Evolutionary conservation across 1,140 invertebrate species (phyloP).

Genomic region (Stenopsyche tienmushanensis): DNA sequence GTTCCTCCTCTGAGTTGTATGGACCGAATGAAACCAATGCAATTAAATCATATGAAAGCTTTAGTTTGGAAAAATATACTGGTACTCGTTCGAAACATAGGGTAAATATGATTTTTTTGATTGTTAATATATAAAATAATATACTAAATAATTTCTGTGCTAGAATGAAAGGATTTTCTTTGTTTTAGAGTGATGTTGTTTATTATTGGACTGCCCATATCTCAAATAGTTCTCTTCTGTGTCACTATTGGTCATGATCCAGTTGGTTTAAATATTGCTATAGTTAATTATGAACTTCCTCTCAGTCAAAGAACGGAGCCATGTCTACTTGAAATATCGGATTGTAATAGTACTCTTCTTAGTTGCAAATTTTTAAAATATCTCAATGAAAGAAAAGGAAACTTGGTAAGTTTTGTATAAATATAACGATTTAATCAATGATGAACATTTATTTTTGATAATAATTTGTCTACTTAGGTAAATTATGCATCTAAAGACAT

Average conservation of each 20-base stretch:
- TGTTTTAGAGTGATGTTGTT: constrained; percentile 79
- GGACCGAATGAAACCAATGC: constrained; percentile 66
- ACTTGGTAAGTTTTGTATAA: constrained; percentile 56
- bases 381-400: constrained; percentile 62
- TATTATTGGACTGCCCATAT: constrained; percentile 86
- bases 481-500: constrained; percentile 54
- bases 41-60: constrained; percentile 74
- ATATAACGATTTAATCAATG: background rate
- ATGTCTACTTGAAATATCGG: constrained; percentile 51
- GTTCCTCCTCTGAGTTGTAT: constrained; percentile 52
- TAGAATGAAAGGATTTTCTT: too few species aligned
- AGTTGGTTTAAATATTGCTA: constrained; percentile 74
- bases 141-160: too few species aligned
- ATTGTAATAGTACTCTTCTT: constrained; percentile 66
- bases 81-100: constrained; percentile 87
- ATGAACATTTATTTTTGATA: background rate
- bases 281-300: constrained; percentile 81
- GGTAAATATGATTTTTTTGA: constrained; percentile 59
- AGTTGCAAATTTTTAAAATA: constrained; percentile 77
- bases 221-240: constrained; percentile 93
- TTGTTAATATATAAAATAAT: too few species aligned
- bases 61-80: constrained; percentile 91
- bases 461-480: constrained; percentile 44
- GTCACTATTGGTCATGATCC: constrained; percentile 91
- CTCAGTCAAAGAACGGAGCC: constrained; percentile 57